phyloP scores from a whole-genome alignment of 2,888 invertebrate genomes.

The Hypsopygia costalis region DNA sequence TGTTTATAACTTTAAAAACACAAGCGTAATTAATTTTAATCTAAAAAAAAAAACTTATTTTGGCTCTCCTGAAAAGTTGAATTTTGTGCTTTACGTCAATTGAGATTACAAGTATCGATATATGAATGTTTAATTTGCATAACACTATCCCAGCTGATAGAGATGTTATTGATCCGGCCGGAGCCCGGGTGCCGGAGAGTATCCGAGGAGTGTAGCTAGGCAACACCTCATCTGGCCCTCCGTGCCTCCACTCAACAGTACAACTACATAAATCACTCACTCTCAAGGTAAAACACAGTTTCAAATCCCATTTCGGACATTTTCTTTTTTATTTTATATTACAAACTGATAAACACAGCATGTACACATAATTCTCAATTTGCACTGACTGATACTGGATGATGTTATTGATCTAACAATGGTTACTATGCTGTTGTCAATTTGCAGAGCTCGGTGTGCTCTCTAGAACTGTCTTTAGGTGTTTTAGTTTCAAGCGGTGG shows the following conservation, averaged over 20 bases:
- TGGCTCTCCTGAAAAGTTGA: no score
- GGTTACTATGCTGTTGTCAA: conserved; percentile 51
- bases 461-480: conserved; percentile 32
- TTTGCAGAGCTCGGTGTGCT: conserved; percentile 27
- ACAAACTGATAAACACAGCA: conserved; percentile 15
- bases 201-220: conserved; percentile 65
- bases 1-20: no score
- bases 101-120: no score
- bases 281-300: conserved; percentile 76
- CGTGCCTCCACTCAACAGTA: conserved; percentile 45
- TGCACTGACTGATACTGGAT: conserved; percentile 38
- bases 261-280: conserved; percentile 62
- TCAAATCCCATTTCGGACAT: conserved; percentile 77
- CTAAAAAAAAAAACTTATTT: no score
- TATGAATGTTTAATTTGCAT: conserved; percentile 51
- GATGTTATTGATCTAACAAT: conserved; percentile 73
- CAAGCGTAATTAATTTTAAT: no score
- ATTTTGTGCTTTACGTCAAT: no score
- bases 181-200: conserved; percentile 48
- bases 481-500: conserved; percentile 33
- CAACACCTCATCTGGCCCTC: conserved; percentile 70
- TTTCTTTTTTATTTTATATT: conserved; percentile 36
- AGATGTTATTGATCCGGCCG: conserved; percentile 74
- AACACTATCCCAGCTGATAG: conserved; percentile 61
- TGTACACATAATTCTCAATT: conserved; percentile 53